Percentiles rank a stretch among this genome's conserved stretches.
Evolutionary conservation across 2,113 vertebrate genomes (phyloP).

Genomic region (Tetrao urogallus): DNA sequence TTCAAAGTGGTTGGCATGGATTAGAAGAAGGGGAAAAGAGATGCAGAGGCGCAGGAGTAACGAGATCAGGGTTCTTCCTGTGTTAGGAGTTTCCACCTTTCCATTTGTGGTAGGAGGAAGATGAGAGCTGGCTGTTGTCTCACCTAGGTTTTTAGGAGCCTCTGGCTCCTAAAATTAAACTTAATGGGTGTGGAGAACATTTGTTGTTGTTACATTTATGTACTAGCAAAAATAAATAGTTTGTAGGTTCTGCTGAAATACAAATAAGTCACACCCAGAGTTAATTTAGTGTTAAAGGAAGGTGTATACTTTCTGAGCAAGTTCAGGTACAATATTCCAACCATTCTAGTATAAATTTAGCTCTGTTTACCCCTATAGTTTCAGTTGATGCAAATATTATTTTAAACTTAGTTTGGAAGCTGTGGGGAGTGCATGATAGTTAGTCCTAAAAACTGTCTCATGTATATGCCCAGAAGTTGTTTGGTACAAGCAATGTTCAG

Average conservation of each 20-base stretch:
- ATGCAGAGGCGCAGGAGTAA: background rate
- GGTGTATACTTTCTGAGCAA: background rate
- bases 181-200: slow-evolving; percentile 57
- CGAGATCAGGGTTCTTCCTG: background rate
- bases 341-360: slow-evolving; percentile 47
- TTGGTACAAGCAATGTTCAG: background rate
- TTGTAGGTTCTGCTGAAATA: slow-evolving; percentile 42
- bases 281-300: slow-evolving; percentile 59
- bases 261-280: slow-evolving; percentile 57
- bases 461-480: slow-evolving; percentile 34
- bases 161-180: slow-evolving; percentile 50
- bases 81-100: slow-evolving; percentile 32
- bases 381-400: slow-evolving; percentile 58
- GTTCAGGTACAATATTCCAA: slow-evolving; percentile 24
- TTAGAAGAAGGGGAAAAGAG: background rate
- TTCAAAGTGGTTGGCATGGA: background rate
- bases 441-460: slow-evolving; percentile 49
- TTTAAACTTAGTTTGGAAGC: slow-evolving; percentile 42
- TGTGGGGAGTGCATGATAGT: slow-evolving; percentile 12
- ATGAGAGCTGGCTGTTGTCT: slow-evolving; percentile 28
- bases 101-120: slow-evolving; percentile 47
- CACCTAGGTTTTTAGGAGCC: slow-evolving; percentile 44
- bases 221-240: slow-evolving; percentile 32
- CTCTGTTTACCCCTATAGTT: background rate
- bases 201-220: slow-evolving; percentile 49